phyloP scores from a whole-genome alignment of 2,113 vertebrate species.

The Pelusios castaneus region DNA sequence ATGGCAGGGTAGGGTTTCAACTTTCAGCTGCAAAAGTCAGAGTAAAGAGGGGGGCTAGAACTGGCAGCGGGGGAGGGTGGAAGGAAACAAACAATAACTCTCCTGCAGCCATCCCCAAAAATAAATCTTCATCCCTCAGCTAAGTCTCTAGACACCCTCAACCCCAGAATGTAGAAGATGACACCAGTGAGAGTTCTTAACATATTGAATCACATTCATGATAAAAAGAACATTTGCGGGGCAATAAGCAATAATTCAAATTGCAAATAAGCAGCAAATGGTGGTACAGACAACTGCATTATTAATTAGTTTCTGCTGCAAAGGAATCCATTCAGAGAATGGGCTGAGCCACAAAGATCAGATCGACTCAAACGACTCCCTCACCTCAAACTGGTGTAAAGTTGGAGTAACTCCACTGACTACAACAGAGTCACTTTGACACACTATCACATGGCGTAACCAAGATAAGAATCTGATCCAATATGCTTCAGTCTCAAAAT shows the following conservation, averaged over 20 bases:
- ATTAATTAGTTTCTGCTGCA: background rate
- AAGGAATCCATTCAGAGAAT: background rate
- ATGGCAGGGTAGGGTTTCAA: background rate
- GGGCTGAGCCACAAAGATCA: background rate
- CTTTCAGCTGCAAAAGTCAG: background rate
- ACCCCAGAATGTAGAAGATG: background rate
- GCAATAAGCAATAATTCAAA: background rate
- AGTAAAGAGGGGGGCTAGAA: fast-evolving
- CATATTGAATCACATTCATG: background rate
- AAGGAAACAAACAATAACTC: background rate
- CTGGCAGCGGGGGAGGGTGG: background rate
- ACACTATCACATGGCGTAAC: too few species aligned
- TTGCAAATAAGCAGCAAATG: too few species aligned
- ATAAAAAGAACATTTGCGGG: background rate
- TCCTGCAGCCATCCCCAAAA: background rate
- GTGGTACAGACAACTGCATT: background rate
- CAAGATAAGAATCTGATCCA: background rate
- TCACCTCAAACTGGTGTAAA: background rate
- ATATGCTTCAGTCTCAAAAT: background rate
- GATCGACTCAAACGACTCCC: background rate
- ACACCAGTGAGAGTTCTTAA: background rate
- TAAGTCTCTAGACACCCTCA: background rate
- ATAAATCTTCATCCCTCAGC: background rate
- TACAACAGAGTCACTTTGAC: fast-evolving
- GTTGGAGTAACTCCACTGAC: background rate